A percentile compares a stretch with the other conserved stretches of the same genome.
phyloP scores from a whole-genome alignment of 2,113 vertebrate species.

The Microtus oregoni region DNA sequence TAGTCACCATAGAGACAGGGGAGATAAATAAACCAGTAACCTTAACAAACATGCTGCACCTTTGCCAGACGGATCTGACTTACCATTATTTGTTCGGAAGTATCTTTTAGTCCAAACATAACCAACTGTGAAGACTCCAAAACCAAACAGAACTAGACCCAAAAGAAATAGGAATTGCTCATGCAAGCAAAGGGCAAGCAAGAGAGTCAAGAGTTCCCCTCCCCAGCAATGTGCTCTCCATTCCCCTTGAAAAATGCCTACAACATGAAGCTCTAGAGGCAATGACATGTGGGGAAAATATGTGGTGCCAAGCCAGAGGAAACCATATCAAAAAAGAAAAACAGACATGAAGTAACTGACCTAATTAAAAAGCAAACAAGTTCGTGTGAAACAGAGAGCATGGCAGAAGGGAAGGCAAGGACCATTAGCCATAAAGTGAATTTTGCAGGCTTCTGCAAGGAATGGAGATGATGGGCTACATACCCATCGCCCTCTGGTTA shows the following conservation, averaged over 20 bases:
- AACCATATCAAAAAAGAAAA: constrained; percentile 82
- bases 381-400: constrained; percentile 7
- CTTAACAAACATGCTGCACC: constrained; percentile 76
- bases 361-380: constrained; percentile 76
- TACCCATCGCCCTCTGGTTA: not conserved
- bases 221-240: constrained; percentile 61
- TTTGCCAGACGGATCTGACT: constrained; percentile 78
- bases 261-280: constrained; percentile 76
- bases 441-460: not conserved
- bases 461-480: not conserved
- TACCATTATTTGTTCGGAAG: constrained; percentile 78
- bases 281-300: constrained; percentile 80
- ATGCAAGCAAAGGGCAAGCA: constrained; percentile 72
- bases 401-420: not conserved
- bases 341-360: constrained; percentile 81
- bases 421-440: not conserved
- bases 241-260: constrained; percentile 72
- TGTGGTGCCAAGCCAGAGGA: constrained; percentile 78
- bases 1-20: constrained; percentile 76
- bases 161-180: constrained; percentile 75
- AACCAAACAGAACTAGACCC: constrained; percentile 78
- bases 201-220: constrained; percentile 49
- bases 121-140: constrained; percentile 69
- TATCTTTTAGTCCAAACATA: constrained; percentile 78
- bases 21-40: constrained; percentile 82